Conservation (phyloP, 2,888 invertebrate species). For the Ophion ventricosus region DNA sequence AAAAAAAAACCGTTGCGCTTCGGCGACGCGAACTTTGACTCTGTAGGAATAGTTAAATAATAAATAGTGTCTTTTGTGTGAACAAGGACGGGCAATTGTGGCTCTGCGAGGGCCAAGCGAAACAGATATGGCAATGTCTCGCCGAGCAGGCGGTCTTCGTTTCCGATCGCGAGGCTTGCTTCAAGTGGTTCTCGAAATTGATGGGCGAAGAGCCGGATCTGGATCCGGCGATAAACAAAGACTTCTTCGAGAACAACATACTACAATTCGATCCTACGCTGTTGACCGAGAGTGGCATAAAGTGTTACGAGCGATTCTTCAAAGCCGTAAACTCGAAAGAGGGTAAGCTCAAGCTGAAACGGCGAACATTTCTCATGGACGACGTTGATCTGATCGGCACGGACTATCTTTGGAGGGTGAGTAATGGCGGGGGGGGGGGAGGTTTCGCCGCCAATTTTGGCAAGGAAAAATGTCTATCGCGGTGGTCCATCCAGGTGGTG, state of each 20-base stretch:
- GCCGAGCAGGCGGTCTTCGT: slow-evolving; percentile 97
- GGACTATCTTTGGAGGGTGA: slow-evolving; percentile 97
- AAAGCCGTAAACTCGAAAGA: slow-evolving; percentile 98
- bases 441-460: background rate
- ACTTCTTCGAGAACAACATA: slow-evolving; percentile 98
- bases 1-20: too few species aligned
- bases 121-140: slow-evolving; percentile 98
- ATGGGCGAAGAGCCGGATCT: slow-evolving; percentile 99
- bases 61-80: background rate
- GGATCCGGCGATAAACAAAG: slow-evolving; percentile 97
- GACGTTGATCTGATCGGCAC: slow-evolving; percentile 97
- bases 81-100: slow-evolving; percentile 95
- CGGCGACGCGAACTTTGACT: too few species aligned
- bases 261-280: slow-evolving; percentile 95
- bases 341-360: slow-evolving; percentile 94
- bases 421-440: slow-evolving; percentile 72
- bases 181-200: slow-evolving; percentile 98
- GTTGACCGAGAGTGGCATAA: slow-evolving; percentile 97
- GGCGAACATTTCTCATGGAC: slow-evolving; percentile 94
- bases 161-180: slow-evolving; percentile 97
- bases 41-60: background rate
- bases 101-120: slow-evolving; percentile 98
- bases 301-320: slow-evolving; percentile 94
- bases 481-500: slow-evolving; percentile 86
- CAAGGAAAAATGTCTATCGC: background rate